Evolutionary conservation across 2,113 vertebrate genomes (phyloP), one percentile per base, ranked within the genome.

Genomic region (Grantiella picta): DNA sequence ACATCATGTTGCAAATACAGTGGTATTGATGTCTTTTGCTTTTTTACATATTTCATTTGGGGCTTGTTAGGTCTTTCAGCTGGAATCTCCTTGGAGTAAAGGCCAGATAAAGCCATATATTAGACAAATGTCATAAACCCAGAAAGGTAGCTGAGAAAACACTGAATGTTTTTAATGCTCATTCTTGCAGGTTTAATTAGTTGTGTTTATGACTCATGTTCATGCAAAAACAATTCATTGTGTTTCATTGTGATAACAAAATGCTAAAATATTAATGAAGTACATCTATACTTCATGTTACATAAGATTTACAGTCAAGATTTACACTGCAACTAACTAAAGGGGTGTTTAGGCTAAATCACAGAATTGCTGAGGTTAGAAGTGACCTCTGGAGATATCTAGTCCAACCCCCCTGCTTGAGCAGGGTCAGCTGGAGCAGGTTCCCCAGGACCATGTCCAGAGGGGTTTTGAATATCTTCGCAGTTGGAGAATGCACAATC

Each of bases 211-310:
- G 78, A 45, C 42, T 77, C 52, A 11, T 65, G 28, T 80, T 90
- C 72, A 69, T 76, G 42, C 38, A 53, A 23, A 54, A 73, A n/a
- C 63, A 84, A 75, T 76, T 88, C 10, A 64, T n/a, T 27, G 3
- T 70, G 56, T 59, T 94, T 92, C 52, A 38, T 38, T 38, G 3
- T 63, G 61, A 78, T 78, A 90, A 75, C 1, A 0, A 90, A 72
- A 56, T 87, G 57, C 49, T 96, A 61, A 90, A 95, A 90, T 71
- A 87, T 94, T 90, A 64, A 96, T 91, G 53, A 87, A 82, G 38
- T 35, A 49, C 22, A 38, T 87, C 73, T 82, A 60, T 87, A 76
- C 31, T 93, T 85, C 81, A 76, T 76, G 53, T 75, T 65, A 82
- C 11, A 3, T 68, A 52, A 85, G 38, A 85, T 60, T 69, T 53